Conservation (phyloP, 2,797 vertebrate species). For the Astyanax mexicanus region DNA sequence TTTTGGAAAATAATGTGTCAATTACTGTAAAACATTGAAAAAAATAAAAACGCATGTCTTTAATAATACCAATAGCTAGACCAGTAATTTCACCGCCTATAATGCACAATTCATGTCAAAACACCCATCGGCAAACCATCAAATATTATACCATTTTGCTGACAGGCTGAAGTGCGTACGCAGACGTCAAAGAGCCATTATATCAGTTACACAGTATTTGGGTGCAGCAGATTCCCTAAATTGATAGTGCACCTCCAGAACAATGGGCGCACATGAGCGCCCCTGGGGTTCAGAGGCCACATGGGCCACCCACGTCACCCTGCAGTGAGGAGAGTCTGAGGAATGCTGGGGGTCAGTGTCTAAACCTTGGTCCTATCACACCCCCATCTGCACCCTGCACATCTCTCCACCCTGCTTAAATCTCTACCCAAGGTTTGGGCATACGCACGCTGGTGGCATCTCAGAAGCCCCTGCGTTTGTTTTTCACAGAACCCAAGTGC, state of each 20-base stretch:
- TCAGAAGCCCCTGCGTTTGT: slow-evolving; percentile 76
- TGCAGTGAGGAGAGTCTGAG: slow-evolving; percentile 60
- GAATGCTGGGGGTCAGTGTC: slow-evolving; percentile 68
- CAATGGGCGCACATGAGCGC: slow-evolving; percentile 68
- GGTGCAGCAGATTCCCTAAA: slow-evolving; percentile 65
- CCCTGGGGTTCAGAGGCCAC: slow-evolving; percentile 72
- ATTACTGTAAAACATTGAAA: too few species aligned
- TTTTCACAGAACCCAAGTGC: slow-evolving; percentile 66
- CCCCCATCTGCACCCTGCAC: slow-evolving; percentile 68
- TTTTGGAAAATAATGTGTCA: too few species aligned
- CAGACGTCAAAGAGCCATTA: slow-evolving; percentile 2
- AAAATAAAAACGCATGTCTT: too few species aligned
- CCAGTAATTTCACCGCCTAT: neutral
- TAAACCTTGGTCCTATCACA: slow-evolving; percentile 67
- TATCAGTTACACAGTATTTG: slow-evolving; percentile 47
- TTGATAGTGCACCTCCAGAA: slow-evolving; percentile 64
- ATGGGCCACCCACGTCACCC: slow-evolving; percentile 76
- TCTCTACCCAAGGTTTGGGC: slow-evolving; percentile 69
- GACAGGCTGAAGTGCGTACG: neutral
- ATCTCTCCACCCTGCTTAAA: slow-evolving; percentile 52
- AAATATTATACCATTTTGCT: neutral
- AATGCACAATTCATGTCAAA: neutral
- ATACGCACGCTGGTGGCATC: slow-evolving; percentile 72
- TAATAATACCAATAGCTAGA: too few species aligned
- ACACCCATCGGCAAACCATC: neutral